Conservation (phyloP, 2,113 vertebrate genomes). For the Rana temporaria region DNA sequence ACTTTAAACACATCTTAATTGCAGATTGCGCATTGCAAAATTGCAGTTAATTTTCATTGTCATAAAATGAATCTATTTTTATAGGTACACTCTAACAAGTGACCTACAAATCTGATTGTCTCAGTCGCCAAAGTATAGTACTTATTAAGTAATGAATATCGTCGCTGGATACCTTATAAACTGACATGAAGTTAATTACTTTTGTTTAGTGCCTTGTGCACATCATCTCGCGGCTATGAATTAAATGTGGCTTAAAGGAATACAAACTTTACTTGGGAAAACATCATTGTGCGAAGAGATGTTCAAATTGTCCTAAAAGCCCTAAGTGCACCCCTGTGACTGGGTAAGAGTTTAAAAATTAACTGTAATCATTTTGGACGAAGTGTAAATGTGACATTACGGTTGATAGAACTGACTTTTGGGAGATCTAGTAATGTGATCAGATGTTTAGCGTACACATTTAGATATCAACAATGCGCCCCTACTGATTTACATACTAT, state of each 20-base stretch:
- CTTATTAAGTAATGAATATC: slow-evolving; percentile 53
- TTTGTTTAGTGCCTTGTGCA: slow-evolving; percentile 25
- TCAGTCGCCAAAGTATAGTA: slow-evolving; percentile 21
- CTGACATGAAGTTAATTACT: slow-evolving; percentile 49
- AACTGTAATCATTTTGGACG: no score
- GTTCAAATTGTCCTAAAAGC: neutral
- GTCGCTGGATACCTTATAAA: slow-evolving; percentile 38
- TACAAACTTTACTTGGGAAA: neutral
- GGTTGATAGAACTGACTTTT: no score
- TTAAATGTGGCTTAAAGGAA: slow-evolving; percentile 15
- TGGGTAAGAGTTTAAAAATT: neutral
- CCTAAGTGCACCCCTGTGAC: neutral
- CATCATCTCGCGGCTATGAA: slow-evolving; percentile 1
- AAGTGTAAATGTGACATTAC: no score
- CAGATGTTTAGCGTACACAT: no score
- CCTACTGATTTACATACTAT: no score
- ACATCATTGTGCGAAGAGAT: neutral
- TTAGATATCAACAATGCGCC: no score
- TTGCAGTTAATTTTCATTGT: slow-evolving; percentile 15
- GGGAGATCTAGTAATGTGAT: no score
- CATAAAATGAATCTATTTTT: slow-evolving; percentile 55
- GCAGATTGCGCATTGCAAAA: slow-evolving; percentile 40
- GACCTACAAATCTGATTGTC: slow-evolving; percentile 49
- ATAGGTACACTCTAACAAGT: slow-evolving; percentile 48
- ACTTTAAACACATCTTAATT: slow-evolving; percentile 54